Evolutionary conservation across 1,140 invertebrate genomes (phyloP).

Genomic region (Coptotermes formosanus): DNA sequence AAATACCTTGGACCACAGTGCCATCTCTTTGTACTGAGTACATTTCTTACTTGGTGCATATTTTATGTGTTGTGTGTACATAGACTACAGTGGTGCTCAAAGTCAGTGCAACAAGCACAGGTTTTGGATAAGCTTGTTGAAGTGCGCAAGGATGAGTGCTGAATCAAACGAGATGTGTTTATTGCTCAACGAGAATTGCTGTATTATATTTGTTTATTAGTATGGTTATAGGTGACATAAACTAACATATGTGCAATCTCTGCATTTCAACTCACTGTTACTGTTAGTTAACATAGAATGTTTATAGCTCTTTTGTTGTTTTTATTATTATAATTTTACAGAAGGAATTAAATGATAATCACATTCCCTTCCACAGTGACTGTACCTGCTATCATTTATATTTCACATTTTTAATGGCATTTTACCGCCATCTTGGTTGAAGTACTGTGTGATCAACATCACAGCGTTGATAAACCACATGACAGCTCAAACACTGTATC

Average conservation of each 20-base stretch:
- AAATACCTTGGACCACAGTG: neutral
- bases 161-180: neutral
- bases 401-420: neutral
- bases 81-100: neutral
- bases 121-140: neutral
- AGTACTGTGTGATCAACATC: neutral
- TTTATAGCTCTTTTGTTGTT: neutral
- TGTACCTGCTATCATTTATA: constrained; percentile 1
- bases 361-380: neutral
- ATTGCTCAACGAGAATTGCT: neutral
- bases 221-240: neutral
- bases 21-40: neutral
- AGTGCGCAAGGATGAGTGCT: neutral
- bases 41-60: neutral
- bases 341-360: neutral
- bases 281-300: constrained; percentile 14
- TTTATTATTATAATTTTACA: neutral
- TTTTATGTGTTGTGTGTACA: neutral
- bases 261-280: neutral
- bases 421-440: neutral
- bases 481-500: neutral
- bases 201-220: neutral
- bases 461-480: neutral
- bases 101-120: neutral
- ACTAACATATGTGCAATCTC: constrained; percentile 7